Percentiles rank a stretch among this genome's conserved stretches.
Evolutionary conservation across 2,113 vertebrate genomes (phyloP).

Genomic region (Benitochromis conjunctus): DNA sequence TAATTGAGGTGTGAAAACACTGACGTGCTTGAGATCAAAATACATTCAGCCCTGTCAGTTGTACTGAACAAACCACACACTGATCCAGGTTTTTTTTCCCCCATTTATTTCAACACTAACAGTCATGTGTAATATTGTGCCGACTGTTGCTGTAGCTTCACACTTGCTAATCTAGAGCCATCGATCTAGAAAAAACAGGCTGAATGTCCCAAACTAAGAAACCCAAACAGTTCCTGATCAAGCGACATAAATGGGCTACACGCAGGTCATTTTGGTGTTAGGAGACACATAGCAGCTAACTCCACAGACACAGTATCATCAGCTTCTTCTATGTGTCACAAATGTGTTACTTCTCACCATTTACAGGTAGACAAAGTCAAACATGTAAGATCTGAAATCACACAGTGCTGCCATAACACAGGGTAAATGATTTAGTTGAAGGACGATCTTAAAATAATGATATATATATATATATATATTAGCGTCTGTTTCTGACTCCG

Average conservation of each 20-base stretch:
- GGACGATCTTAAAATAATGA: neutral
- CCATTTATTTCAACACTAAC: conserved; percentile 58
- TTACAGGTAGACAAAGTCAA: neutral
- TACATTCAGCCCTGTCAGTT: neutral
- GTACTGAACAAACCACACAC: neutral
- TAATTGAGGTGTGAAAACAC: neutral
- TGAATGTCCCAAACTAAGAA: neutral
- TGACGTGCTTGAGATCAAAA: neutral
- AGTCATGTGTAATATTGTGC: conserved; percentile 13
- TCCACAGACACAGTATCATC: conserved; percentile 10
- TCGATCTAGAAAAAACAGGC: neutral
- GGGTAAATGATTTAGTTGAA: neutral
- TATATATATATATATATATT: neutral
- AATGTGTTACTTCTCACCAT: neutral
- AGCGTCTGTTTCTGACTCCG: neutral
- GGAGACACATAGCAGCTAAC: neutral
- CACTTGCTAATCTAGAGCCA: no score
- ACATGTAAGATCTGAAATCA: neutral
- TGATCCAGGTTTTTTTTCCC: neutral
- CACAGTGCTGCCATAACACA: neutral
- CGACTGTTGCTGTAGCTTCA: no score
- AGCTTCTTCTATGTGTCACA: neutral
- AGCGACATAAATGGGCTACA: neutral
- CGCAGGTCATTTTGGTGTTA: neutral
- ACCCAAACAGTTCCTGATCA: neutral